Base-by-base conservation (phyloP, 2,888 invertebrate genomes). In the Mythimna lalbum region DNA sequence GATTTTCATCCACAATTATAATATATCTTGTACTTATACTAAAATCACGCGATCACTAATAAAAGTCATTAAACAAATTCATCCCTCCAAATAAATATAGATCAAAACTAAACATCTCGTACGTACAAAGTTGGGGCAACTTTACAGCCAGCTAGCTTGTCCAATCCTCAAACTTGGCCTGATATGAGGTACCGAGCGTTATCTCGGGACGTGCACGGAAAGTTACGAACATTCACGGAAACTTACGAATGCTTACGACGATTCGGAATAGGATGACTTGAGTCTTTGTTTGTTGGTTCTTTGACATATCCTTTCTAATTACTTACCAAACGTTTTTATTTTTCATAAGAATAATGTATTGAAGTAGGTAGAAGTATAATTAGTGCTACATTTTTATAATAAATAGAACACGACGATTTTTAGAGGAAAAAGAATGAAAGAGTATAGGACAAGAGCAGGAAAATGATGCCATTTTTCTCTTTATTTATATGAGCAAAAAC, bases 131-230 rank as follows among this genome's bases (percentile, higher is more conserved):
- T 81, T 80, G 49, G 21, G 6, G 4, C 31, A 73, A 76, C 63
- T 81, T 83, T 66, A 73, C 61, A 78, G 36, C 47, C 36, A 75
- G 63, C 52, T 63, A n/a, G 59, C 69, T 52, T 53, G 23, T 50
- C 65, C 56, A 77, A 71, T 62, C 72, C 70, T 43, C 53, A 53
- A 77, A 79, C 59, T 81, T 68, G 23, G 59, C 23, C 50, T 33
- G 50, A 60, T 65, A 70, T 63, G 72, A 83, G 68, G 66, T 71
- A 69, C 66, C 43, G 60, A 69, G 50, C 73, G 61, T 73, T 83
- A 81, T 81, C 80, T 73, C 19, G n/a, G 63, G 27, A 73, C 76
- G 76, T 76, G 83, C 21, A 71, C 64, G 80, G 62, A 72, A 70
- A 81, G 73, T 81, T 68, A 66, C 76, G 52, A 71, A 50, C 53